These are phyloP conservation scores for Tyto alba DNA, from an alignment of 2,113 vertebrate genomes.

Conservation along the genomic window DNA sequence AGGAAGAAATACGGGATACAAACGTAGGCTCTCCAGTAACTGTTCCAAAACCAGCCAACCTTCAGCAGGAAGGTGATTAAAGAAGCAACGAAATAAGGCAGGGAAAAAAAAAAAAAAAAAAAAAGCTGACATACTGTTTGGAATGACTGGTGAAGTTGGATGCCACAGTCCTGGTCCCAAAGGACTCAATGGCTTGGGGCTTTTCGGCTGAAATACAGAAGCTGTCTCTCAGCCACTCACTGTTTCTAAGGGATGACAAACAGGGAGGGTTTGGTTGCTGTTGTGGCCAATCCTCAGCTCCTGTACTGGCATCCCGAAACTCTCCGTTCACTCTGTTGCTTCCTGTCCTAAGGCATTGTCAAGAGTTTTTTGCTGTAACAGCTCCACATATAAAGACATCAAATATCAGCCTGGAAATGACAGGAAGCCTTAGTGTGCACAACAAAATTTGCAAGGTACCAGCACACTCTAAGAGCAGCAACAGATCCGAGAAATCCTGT, in stretches of 20 bases:
- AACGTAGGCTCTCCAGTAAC: conserved; percentile 13
- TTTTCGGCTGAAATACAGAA: background rate
- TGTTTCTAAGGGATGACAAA: background rate
- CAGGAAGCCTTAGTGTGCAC: background rate
- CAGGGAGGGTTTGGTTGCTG: background rate
- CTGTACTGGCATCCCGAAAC: background rate
- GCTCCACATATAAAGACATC: background rate
- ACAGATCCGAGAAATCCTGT: background rate
- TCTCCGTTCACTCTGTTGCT: background rate
- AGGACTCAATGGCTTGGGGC: background rate
- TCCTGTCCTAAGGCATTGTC: background rate
- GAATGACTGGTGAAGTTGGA: background rate
- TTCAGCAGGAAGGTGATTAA: conserved; percentile 41
- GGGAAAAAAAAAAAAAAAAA: background rate
- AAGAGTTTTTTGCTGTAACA: background rate
- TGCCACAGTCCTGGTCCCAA: background rate
- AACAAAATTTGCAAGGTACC: background rate
- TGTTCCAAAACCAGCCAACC: conserved; percentile 53
- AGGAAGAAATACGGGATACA: conserved; percentile 40
- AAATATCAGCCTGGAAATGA: background rate
- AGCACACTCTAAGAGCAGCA: background rate
- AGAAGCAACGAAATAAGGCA: background rate
- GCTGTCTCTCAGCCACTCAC: background rate
- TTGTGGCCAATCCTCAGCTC: background rate
- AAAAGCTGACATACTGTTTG: background rate